Evolutionary conservation across 2,113 vertebrate genomes (phyloP).

Genomic region (Myrmophylax atrothorax): DNA sequence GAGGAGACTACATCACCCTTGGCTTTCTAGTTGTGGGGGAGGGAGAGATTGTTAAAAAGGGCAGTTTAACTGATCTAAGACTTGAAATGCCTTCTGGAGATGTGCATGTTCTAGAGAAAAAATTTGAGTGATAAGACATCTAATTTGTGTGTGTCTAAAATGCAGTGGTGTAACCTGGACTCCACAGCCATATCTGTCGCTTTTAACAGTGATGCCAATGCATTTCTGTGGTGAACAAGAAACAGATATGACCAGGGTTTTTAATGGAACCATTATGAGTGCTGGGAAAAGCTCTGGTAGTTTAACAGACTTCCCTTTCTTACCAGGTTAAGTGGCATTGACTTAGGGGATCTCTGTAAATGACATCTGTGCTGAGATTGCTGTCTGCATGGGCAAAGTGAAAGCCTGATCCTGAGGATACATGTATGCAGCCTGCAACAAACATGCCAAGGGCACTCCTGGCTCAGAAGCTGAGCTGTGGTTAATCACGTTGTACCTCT

Average conservation of each 20-base stretch:
- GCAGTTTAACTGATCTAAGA: slow-evolving; percentile 41
- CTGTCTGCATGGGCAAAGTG: neutral
- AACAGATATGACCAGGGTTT: neutral
- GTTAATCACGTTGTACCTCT: neutral
- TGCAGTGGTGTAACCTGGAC: neutral
- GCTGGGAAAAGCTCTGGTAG: neutral
- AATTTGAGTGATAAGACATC: slow-evolving; percentile 15
- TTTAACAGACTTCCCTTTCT: neutral
- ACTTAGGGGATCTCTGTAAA: neutral
- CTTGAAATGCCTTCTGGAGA: slow-evolving; percentile 58
- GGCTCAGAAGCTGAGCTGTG: neutral
- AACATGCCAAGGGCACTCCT: neutral
- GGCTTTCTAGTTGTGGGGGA: slow-evolving; percentile 21
- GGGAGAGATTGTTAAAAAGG: slow-evolving; percentile 40
- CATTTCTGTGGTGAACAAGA: neutral
- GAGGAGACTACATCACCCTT: slow-evolving; percentile 40
- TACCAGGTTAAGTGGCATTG: neutral
- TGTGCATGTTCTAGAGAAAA: neutral
- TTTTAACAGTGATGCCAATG: neutral
- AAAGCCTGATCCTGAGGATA: neutral
- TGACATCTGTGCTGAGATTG: neutral
- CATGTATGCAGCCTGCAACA: neutral
- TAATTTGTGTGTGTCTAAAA: neutral
- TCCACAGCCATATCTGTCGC: neutral
- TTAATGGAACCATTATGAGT: neutral